phyloP scores from a whole-genome alignment of 2,797 vertebrate species.

The Eospalax fontanierii region DNA sequence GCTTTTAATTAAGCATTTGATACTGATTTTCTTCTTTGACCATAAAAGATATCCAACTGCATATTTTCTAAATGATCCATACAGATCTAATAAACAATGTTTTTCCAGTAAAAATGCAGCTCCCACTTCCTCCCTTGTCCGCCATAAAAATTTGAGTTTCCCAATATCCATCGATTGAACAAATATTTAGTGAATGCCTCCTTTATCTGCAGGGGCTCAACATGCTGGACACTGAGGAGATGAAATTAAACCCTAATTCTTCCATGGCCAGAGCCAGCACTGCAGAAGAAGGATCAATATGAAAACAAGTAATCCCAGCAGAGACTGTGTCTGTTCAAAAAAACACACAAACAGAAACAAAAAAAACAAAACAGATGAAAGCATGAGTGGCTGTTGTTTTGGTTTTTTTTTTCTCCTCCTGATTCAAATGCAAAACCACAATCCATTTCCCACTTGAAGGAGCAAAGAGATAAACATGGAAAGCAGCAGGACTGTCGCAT shows the following conservation, averaged over 20 bases:
- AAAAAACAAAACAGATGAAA: not conserved
- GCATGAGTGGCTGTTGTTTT: not conserved
- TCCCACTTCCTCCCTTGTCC: slow-evolving; percentile 63
- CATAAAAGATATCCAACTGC: slow-evolving; percentile 80
- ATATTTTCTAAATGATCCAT: slow-evolving; percentile 82
- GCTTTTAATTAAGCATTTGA: slow-evolving; percentile 84
- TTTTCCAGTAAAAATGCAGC: slow-evolving; percentile 71
- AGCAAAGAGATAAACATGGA: not conserved
- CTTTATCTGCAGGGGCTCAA: slow-evolving; percentile 27
- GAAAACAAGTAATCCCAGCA: not conserved
- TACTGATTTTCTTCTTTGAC: slow-evolving; percentile 80
- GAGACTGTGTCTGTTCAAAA: not conserved
- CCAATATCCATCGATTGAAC: slow-evolving; percentile 66
- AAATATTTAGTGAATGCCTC: slow-evolving; percentile 57
- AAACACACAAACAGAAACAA: slow-evolving; percentile 1
- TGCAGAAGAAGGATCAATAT: not conserved
- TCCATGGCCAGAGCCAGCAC: not conserved
- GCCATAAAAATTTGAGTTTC: slow-evolving; percentile 66
- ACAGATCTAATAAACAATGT: slow-evolving; percentile 80
- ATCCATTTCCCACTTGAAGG: slow-evolving; percentile 54
- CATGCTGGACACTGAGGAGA: not conserved
- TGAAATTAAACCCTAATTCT: not conserved
- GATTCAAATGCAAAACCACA: slow-evolving; percentile 65
- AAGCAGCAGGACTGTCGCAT: not conserved
- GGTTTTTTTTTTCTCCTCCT: not conserved